These are phyloP conservation scores for Nymphalis c-album DNA, from an alignment of 2,888 invertebrate species.

Conservation along the genomic window DNA sequence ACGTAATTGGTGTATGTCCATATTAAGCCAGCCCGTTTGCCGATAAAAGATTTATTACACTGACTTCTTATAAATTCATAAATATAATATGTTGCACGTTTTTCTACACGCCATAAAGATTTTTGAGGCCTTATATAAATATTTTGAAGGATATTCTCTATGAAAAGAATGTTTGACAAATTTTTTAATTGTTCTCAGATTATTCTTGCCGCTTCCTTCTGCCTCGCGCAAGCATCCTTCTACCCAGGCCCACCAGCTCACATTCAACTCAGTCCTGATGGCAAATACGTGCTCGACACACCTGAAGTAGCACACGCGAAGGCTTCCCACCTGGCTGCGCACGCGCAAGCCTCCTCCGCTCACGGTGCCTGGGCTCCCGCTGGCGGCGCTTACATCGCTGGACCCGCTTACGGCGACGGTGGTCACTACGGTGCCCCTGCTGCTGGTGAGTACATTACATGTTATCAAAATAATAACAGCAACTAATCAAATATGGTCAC, in stretches of 20 bases:
- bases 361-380: slow-evolving; percentile 77
- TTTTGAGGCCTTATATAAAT: background rate
- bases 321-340: slow-evolving; percentile 73
- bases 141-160: background rate
- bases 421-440: slow-evolving; percentile 73
- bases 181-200: slow-evolving; percentile 52
- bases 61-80: slow-evolving; percentile 24
- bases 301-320: slow-evolving; percentile 79
- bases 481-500: background rate
- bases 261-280: slow-evolving; percentile 77
- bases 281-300: slow-evolving; percentile 78
- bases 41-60: slow-evolving; percentile 30
- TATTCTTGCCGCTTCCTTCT: slow-evolving; percentile 74
- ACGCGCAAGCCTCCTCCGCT: slow-evolving; percentile 71
- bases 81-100: slow-evolving; percentile 18
- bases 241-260: slow-evolving; percentile 76
- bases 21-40: slow-evolving; percentile 19
- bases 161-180: background rate
- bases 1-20: slow-evolving; percentile 25
- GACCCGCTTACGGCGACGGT: slow-evolving; percentile 52
- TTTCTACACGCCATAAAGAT: background rate
- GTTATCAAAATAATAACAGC: background rate
- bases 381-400: slow-evolving; percentile 56
- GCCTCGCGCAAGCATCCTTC: slow-evolving; percentile 79
- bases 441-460: slow-evolving; percentile 56